Conservation (phyloP, 2,888 invertebrate genomes). For the Andrena fulva region DNA sequence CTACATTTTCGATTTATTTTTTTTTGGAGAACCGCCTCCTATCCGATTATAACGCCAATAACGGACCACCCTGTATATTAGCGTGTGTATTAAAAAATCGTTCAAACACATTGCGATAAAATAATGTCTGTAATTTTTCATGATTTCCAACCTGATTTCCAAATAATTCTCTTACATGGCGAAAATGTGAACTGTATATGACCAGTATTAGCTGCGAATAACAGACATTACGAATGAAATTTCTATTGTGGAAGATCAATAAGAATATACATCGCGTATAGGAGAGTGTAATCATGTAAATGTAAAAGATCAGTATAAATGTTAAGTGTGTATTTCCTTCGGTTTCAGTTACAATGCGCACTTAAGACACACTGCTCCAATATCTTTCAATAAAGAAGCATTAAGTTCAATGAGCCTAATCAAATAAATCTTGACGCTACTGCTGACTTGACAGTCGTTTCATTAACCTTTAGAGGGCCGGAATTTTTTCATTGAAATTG, state of each 20-base stretch:
- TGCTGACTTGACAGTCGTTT: slow-evolving; percentile 42
- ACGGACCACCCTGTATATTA: slow-evolving; percentile 20
- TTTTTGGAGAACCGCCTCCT: no score
- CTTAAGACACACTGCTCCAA: slow-evolving; percentile 68
- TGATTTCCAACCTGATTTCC: slow-evolving; percentile 82
- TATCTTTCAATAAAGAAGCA: slow-evolving; percentile 69
- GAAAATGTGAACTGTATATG: slow-evolving; percentile 81
- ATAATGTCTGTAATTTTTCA: slow-evolving; percentile 71
- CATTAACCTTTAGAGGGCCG: not conserved
- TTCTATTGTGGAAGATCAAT: slow-evolving; percentile 29
- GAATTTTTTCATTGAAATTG: no score
- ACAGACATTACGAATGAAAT: slow-evolving; percentile 71
- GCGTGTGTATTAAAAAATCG: slow-evolving; percentile 68
- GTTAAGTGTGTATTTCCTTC: slow-evolving; percentile 69
- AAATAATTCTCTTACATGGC: slow-evolving; percentile 80
- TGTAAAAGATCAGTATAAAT: slow-evolving; percentile 27
- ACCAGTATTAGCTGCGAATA: slow-evolving; percentile 81
- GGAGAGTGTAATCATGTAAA: slow-evolving; percentile 31
- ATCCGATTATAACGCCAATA: no score
- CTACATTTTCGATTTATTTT: no score
- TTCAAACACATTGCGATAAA: slow-evolving; percentile 72
- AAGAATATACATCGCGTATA: slow-evolving; percentile 25
- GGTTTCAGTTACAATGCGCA: slow-evolving; percentile 58
- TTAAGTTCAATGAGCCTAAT: slow-evolving; percentile 72
- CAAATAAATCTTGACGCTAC: slow-evolving; percentile 64